phyloP scores from a whole-genome alignment of 2,888 invertebrate genomes.

The Elysia crispata region DNA sequence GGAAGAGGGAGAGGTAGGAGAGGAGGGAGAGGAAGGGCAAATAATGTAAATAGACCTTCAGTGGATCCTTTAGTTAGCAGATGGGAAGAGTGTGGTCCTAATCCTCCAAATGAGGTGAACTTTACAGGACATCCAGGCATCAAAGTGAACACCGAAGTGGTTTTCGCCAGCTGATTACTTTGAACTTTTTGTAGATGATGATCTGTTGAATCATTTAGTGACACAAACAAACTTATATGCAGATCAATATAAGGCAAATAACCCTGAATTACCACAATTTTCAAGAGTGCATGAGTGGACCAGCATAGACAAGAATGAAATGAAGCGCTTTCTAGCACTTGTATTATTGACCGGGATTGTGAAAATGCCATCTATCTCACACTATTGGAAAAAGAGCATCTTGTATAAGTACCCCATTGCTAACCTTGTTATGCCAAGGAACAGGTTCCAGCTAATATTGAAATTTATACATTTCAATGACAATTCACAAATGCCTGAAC shows the following conservation, averaged over 20 bases:
- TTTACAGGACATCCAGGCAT: slow-evolving; percentile 29
- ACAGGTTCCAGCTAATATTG: slow-evolving; percentile 37
- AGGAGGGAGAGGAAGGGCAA: neutral
- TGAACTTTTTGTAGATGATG: slow-evolving; percentile 22
- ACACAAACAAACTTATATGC: slow-evolving; percentile 33
- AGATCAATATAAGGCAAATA: neutral
- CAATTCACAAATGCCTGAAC: slow-evolving; percentile 42
- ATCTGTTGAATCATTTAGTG: slow-evolving; percentile 29
- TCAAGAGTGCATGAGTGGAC: slow-evolving; percentile 31
- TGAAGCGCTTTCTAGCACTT: slow-evolving; percentile 34
- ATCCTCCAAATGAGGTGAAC: slow-evolving; percentile 14
- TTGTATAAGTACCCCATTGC: slow-evolving; percentile 13
- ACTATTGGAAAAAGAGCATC: slow-evolving; percentile 28
- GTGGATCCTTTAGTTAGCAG: too few relatives aligned
- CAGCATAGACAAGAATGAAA: neutral
- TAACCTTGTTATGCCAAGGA: slow-evolving; percentile 17
- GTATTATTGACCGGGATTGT: slow-evolving; percentile 33
- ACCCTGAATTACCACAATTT: slow-evolving; percentile 4
- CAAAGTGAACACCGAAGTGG: neutral
- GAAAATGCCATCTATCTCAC: slow-evolving; percentile 13
- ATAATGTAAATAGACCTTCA: too few relatives aligned
- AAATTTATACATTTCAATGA: slow-evolving; percentile 55
- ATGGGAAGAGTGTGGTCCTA: neutral
- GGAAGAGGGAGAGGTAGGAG: slow-evolving; percentile 29
- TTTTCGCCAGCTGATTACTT: slow-evolving; percentile 7